Evolutionary conservation across 2,113 vertebrate species (phyloP), one percentile per base, ranked within the genome.

Genomic region (Blennius ocellaris): DNA sequence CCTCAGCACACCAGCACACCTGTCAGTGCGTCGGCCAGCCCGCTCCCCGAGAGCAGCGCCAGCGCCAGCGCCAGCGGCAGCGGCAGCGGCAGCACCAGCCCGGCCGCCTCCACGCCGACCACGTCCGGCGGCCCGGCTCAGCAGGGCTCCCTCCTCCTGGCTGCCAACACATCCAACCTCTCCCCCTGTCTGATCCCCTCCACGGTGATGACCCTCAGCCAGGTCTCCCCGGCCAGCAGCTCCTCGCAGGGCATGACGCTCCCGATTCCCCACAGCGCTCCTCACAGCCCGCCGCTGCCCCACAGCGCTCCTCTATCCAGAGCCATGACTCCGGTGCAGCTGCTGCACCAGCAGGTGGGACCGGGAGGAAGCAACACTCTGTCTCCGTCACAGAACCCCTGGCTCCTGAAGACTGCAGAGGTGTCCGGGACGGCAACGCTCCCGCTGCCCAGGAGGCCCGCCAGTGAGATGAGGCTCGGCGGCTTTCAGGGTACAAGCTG

Each of bases 261-360:
- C 3, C 84, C 92, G 8, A 90, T 93, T 15, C 39, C 92, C 7
- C 89, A 91, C 47, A 84, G 87, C 1, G 92, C 91, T 30, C 93
- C 94, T 7, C 92, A 94, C 78, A 94, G 93, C 21, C 94, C 94
- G 8, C 93, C 91, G 0, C 89, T 93, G 68, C 91, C 93, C 58
- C 93, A 94, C 78, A 95, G 93, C 11, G 92, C 93, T 44, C 94
- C 94, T 17, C 87, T 95, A 8, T 94, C 93, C 60, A 88, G 94
- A 47, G 87, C 92, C 69, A 90, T 94, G 84, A 95, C 94, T 8
- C 94, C 94, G 0, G 90, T 94, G 74, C 92, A 91, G 21, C 63
- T 89, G 16, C 69, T 81, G 76, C 90, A 91, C 71, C 91, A 87
- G 12, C 85, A 89, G 70, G 80, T 81, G 16, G 80, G 76, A n/a